Percentiles rank a stretch among this genome's conserved stretches.
Evolutionary conservation across 2,113 vertebrate species (phyloP).

Genomic region (Callipepla californica): DNA sequence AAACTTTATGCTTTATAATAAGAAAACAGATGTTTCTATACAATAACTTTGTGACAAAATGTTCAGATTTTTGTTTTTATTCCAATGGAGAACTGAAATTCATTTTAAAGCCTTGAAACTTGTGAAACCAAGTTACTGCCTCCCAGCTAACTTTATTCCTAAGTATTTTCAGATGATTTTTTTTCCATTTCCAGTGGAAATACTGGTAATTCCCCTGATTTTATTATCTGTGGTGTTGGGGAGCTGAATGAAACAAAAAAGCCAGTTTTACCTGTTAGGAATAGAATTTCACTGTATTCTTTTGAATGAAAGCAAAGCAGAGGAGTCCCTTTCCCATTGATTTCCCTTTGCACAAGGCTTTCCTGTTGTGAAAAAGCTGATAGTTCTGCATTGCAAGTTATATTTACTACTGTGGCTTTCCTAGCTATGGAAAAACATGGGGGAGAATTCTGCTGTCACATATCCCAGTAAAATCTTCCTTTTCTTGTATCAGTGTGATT

Average conservation of each 20-base stretch:
- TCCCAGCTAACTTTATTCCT: not conserved
- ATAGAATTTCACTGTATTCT: not conserved
- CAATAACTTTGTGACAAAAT: not conserved
- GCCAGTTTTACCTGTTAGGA: not conserved
- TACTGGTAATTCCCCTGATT: not conserved
- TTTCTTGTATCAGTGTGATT: not conserved
- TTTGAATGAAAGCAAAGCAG: not conserved
- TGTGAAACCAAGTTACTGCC: not conserved
- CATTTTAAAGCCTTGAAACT: not conserved
- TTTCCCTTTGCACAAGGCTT: not conserved
- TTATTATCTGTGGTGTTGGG: not conserved
- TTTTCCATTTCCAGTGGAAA: not conserved
- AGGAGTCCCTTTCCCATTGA: not conserved
- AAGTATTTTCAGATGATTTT: not conserved
- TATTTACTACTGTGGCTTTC: fast-evolving
- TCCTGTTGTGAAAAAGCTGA: not conserved
- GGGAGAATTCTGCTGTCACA: not conserved
- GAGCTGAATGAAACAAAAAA: not conserved
- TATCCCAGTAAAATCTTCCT: not conserved
- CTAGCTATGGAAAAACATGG: not conserved
- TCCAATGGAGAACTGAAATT: not conserved
- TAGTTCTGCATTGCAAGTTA: not conserved
- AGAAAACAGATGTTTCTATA: not conserved
- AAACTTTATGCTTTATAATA: not conserved
- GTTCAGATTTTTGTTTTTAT: not conserved